Evolutionary conservation across 2,113 vertebrate genomes (phyloP).

Genomic region (Triplophysa rosa): DNA sequence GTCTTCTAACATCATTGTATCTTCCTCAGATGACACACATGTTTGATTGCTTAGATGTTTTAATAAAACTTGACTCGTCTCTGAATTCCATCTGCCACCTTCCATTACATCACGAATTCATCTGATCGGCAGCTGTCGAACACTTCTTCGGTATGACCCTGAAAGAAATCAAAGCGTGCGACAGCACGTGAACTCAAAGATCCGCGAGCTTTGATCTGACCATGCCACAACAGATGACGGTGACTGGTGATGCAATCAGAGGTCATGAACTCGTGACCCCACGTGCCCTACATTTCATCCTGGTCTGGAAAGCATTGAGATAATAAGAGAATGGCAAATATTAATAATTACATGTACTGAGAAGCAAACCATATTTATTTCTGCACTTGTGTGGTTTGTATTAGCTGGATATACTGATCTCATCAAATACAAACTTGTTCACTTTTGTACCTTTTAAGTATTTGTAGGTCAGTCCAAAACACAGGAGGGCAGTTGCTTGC

Average conservation of each 20-base stretch:
- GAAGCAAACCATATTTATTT: neutral
- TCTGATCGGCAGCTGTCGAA: slow-evolving; percentile 6
- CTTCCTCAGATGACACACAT: neutral
- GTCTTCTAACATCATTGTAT: neutral
- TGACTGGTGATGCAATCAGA: slow-evolving; percentile 25
- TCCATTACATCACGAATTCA: slow-evolving; percentile 15
- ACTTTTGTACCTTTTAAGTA: neutral
- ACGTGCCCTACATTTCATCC: neutral
- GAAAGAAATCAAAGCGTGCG: neutral
- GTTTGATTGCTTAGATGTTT: slow-evolving; percentile 22
- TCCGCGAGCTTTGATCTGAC: slow-evolving; percentile 31
- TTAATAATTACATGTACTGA: neutral
- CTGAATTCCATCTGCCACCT: slow-evolving; percentile 6
- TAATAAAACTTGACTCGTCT: slow-evolving; percentile 4
- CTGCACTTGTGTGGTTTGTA: slow-evolving; percentile 7
- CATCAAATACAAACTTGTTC: neutral
- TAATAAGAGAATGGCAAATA: neutral
- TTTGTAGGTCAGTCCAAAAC: neutral
- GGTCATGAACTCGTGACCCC: neutral
- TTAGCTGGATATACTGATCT: neutral
- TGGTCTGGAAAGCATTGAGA: slow-evolving; percentile 27
- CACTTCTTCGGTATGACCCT: neutral
- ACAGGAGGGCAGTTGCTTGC: too few relatives aligned
- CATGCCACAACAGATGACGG: neutral
- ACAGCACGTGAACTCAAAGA: neutral